phyloP scores from a whole-genome alignment of 64 coral and sea anemone species.

The Montipora sp. region DNA sequence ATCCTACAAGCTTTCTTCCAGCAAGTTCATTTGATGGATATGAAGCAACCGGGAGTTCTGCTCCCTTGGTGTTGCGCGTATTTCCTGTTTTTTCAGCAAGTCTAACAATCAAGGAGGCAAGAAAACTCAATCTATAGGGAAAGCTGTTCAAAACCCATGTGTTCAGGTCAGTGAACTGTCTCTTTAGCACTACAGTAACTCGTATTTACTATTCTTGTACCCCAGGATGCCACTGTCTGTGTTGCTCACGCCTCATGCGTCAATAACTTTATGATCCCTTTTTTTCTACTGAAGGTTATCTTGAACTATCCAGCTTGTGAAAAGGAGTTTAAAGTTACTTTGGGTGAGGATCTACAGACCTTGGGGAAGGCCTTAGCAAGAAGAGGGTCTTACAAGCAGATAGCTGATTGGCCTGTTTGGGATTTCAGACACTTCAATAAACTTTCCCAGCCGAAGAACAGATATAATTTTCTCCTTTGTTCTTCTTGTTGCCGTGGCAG shows the following conservation, averaged over 20 bases:
- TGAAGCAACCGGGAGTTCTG: neutral
- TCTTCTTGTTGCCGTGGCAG: neutral
- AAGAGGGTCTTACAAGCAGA: no score
- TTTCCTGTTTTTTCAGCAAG: neutral
- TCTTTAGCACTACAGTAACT: neutral
- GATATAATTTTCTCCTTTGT: no score
- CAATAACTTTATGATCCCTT: neutral
- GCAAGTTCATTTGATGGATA: neutral
- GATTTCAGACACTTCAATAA: no score
- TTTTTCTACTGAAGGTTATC: neutral
- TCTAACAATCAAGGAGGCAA: neutral
- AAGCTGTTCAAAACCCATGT: neutral
- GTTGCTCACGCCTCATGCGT: neutral
- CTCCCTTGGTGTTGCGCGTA: neutral
- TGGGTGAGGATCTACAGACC: no score
- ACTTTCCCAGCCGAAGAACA: no score
- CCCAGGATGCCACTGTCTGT: neutral
- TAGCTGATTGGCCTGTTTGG: no score
- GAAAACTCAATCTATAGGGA: neutral
- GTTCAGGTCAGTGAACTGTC: neutral
- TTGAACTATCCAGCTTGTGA: slow-evolving; percentile 18
- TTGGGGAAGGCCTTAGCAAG: no score
- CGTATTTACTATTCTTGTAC: neutral
- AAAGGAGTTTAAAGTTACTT: no score
- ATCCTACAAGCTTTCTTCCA: neutral